Percentiles rank a stretch among this genome's conserved stretches.
phyloP scores from a whole-genome alignment of 2,888 invertebrate genomes.

The Nemoura dubitans region DNA sequence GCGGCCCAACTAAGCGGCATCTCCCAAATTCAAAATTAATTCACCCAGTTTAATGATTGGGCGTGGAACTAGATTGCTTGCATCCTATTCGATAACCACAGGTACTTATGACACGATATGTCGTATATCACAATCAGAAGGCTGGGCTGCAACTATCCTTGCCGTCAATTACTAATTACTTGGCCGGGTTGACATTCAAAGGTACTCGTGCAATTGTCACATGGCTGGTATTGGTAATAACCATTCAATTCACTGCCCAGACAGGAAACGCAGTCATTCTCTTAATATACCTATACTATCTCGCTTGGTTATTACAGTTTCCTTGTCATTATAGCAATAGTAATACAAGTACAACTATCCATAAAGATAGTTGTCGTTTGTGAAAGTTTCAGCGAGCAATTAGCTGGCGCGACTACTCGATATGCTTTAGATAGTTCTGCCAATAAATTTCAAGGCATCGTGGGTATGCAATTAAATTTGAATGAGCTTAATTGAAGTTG shows the following conservation, averaged over 20 bases:
- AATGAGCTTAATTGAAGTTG: neutral
- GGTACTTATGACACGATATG: no score
- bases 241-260: neutral
- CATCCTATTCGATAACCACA: no score
- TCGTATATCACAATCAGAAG: no score
- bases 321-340: neutral
- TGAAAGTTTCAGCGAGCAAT: neutral
- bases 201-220: neutral
- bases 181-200: neutral
- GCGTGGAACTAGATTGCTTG: no score
- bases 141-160: no score
- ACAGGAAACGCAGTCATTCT: neutral
- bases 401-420: neutral
- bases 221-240: neutral
- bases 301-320: neutral
- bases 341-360: neutral
- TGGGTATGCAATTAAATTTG: neutral
- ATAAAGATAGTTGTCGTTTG: neutral
- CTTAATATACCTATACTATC: neutral
- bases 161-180: neutral
- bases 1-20: no score
- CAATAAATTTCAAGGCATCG: neutral
- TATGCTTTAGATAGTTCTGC: neutral
- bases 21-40: no score
- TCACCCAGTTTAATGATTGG: no score